Evolutionary conservation across 2,888 invertebrate species (phyloP).

Genomic region (Thymelicus acteon): DNA sequence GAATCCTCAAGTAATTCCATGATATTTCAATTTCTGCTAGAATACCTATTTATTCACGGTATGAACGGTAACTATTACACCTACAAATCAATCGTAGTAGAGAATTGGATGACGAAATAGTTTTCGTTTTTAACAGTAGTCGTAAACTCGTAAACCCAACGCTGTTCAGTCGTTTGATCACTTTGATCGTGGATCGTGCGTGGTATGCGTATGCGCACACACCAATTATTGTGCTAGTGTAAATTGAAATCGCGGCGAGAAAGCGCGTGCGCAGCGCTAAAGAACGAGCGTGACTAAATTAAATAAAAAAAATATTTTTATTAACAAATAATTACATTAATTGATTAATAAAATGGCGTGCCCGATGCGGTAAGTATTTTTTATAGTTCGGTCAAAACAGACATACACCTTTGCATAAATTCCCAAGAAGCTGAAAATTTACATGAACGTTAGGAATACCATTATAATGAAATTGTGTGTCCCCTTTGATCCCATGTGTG

Average conservation of each 20-base stretch:
- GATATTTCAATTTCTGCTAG: too few species aligned
- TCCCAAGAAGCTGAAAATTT: too few species aligned
- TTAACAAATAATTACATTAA: conserved; percentile 18
- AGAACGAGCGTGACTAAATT: conserved; percentile 43
- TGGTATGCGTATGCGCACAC: too few species aligned
- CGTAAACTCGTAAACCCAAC: too few species aligned
- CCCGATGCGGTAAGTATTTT: conserved; percentile 70
- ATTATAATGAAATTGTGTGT: too few species aligned
- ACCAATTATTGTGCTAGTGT: not conserved
- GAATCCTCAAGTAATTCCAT: too few species aligned
- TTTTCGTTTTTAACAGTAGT: not conserved
- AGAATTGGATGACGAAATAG: conserved; percentile 17
- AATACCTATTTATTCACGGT: not conserved
- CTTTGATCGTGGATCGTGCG: too few species aligned
- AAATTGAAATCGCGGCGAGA: conserved; percentile 39
- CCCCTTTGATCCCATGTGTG: too few species aligned
- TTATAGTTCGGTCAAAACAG: too few species aligned
- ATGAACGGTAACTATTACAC: not conserved
- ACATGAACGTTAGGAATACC: too few species aligned
- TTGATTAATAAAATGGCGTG: conserved; percentile 65
- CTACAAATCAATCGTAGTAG: not conserved
- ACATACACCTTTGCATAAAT: too few species aligned
- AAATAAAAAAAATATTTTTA: conserved; percentile 40
- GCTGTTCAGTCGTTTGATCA: too few species aligned
- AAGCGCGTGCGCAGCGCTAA: conserved; percentile 49